phyloP scores from a whole-genome alignment of 2,113 vertebrate genomes.

The Gopherus evgoodei region DNA sequence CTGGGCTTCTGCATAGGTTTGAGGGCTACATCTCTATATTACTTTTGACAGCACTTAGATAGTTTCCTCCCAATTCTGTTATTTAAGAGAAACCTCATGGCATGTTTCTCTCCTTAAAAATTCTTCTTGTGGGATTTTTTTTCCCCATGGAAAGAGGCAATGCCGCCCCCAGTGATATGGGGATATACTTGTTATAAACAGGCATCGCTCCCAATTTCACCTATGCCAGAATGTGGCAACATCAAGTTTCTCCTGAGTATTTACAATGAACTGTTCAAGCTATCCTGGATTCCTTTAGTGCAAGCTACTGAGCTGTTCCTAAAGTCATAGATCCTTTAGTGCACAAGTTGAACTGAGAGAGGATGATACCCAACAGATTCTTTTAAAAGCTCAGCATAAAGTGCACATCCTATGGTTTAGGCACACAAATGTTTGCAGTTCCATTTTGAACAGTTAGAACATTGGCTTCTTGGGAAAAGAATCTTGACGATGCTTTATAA shows the following conservation, averaged over 20 bases:
- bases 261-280: slow-evolving; percentile 17
- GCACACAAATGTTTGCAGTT: neutral
- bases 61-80: neutral
- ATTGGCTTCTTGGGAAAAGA: slow-evolving; percentile 35
- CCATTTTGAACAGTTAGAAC: neutral
- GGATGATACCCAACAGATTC: neutral
- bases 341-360: slow-evolving; percentile 20
- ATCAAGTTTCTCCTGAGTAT: slow-evolving; percentile 5
- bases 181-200: neutral
- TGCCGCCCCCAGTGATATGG: neutral
- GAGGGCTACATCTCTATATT: neutral
- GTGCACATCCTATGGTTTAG: slow-evolving; percentile 16
- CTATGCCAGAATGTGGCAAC: neutral
- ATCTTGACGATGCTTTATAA: slow-evolving; percentile 53
- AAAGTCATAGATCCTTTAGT: slow-evolving; percentile 47
- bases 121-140: neutral
- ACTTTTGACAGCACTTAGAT: neutral
- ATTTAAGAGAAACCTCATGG: neutral
- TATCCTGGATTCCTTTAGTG: slow-evolving; percentile 24
- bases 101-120: neutral
- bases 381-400: neutral
- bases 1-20: neutral
- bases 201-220: neutral
- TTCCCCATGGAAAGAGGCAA: neutral
- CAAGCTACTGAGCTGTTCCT: slow-evolving; percentile 9